A percentile compares a stretch with the other conserved stretches of the same genome.
Evolutionary conservation across 2,113 vertebrate species (phyloP).

Genomic region (Ptilonorhynchus violaceus): DNA sequence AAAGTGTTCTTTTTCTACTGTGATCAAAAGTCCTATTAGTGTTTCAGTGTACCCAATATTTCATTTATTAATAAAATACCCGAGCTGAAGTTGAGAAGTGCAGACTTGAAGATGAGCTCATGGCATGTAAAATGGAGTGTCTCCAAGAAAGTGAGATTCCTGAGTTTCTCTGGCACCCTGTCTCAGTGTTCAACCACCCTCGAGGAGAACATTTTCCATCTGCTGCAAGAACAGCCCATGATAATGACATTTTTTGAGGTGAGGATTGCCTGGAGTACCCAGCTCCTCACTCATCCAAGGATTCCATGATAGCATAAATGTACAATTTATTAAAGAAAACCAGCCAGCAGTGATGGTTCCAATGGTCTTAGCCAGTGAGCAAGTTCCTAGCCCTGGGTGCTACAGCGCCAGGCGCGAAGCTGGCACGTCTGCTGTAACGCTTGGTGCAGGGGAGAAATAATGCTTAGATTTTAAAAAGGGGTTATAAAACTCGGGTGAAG

Average conservation of each 20-base stretch:
- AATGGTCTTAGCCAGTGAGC: not conserved
- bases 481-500: not conserved
- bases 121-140: not conserved
- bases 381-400: not conserved
- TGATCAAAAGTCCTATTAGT: not conserved
- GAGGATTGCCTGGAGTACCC: not conserved
- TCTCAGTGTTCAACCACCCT: not conserved
- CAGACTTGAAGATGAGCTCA: not conserved
- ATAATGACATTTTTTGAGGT: not conserved
- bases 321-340: not conserved
- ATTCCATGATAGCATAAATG: not conserved
- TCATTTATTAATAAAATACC: not conserved
- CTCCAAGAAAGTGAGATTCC: not conserved
- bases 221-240: not conserved
- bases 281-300: not conserved
- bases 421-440: not conserved
- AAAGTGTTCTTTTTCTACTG: not conserved
- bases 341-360: not conserved
- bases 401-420: not conserved
- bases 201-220: not conserved
- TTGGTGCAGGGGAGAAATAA: not conserved
- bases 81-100: not conserved
- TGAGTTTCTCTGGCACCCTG: not conserved
- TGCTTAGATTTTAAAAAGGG: not conserved
- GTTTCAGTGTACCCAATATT: accelerated